phyloP scores from a whole-genome alignment of 2,888 invertebrate species.

The Spialia ferax region DNA sequence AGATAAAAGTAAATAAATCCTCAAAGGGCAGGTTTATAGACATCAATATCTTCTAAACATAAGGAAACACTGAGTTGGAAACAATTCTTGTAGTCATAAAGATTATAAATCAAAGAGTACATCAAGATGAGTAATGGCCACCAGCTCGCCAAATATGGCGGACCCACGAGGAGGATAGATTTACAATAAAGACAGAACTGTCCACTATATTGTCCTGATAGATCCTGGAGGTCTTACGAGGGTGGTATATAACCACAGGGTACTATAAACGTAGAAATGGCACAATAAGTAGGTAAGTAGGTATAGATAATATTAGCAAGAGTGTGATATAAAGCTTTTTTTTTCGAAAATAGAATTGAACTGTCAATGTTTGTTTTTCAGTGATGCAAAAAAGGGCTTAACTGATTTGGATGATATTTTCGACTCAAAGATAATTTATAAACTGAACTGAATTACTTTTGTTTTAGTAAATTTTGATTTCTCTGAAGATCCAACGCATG shows the following conservation, averaged over 20 bases:
- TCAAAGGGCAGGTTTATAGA: background rate
- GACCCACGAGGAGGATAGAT: conserved; percentile 8
- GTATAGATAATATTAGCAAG: no score
- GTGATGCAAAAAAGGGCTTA: no score
- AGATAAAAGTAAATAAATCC: no score
- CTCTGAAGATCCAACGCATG: no score
- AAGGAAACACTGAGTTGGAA: conserved; percentile 9
- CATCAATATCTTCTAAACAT: background rate
- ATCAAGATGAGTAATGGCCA: conserved; percentile 18
- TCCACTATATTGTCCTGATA: conserved; percentile 19
- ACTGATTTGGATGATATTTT: no score
- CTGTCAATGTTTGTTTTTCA: no score
- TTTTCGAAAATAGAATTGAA: no score
- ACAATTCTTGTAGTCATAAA: conserved; percentile 14
- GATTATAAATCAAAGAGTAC: conserved; percentile 21
- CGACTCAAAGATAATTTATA: no score
- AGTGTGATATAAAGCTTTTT: no score
- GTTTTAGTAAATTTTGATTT: no score
- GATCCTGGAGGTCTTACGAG: background rate
- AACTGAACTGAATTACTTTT: no score
- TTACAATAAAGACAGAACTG: conserved; percentile 24
- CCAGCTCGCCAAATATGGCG: conserved; percentile 13
- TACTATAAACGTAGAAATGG: background rate
- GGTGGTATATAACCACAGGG: background rate
- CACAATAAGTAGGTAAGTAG: background rate